Conservation (phyloP, 2,797 vertebrate species). For the Phrynocephalus guinanensis region DNA sequence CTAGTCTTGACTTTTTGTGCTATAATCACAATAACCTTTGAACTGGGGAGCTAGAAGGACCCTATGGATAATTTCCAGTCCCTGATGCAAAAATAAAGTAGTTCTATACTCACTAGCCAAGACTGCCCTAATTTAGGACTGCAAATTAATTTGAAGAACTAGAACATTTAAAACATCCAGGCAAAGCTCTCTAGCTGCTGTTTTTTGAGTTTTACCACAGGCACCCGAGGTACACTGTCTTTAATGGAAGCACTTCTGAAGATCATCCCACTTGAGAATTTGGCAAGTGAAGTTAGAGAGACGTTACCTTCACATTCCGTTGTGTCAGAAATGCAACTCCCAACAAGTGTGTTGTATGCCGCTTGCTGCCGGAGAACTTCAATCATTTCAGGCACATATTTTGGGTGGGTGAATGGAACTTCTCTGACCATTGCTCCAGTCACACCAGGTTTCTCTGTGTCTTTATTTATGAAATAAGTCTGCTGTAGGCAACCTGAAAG, state of each 20-base stretch:
- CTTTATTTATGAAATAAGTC: slow-evolving; percentile 76
- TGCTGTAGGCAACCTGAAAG: slow-evolving; percentile 79
- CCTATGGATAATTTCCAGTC: too few relatives aligned
- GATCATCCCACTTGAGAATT: not conserved
- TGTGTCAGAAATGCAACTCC: slow-evolving; percentile 78
- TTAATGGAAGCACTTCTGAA: not conserved
- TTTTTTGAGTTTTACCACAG: not conserved
- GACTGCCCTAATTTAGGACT: not conserved
- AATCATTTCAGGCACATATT: slow-evolving; percentile 80
- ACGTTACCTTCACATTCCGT: slow-evolving; percentile 70
- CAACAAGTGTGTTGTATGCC: slow-evolving; percentile 81
- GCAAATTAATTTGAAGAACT: not conserved
- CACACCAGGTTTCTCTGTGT: slow-evolving; percentile 51
- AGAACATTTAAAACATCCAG: not conserved
- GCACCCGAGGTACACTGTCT: not conserved
- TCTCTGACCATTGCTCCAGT: slow-evolving; percentile 74
- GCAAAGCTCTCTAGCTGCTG: not conserved
- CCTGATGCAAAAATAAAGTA: not conserved
- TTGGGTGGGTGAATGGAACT: slow-evolving; percentile 84
- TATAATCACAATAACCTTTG: too few relatives aligned
- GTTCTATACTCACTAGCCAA: not conserved
- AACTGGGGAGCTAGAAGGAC: too few relatives aligned
- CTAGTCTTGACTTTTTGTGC: too few relatives aligned
- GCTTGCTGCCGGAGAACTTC: slow-evolving; percentile 85
- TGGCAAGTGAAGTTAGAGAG: not conserved